These are phyloP conservation scores for Pachyrhynchus sulphureomaculatus DNA, from an alignment of 1,140 invertebrate genomes.

Conservation along the genomic window DNA sequence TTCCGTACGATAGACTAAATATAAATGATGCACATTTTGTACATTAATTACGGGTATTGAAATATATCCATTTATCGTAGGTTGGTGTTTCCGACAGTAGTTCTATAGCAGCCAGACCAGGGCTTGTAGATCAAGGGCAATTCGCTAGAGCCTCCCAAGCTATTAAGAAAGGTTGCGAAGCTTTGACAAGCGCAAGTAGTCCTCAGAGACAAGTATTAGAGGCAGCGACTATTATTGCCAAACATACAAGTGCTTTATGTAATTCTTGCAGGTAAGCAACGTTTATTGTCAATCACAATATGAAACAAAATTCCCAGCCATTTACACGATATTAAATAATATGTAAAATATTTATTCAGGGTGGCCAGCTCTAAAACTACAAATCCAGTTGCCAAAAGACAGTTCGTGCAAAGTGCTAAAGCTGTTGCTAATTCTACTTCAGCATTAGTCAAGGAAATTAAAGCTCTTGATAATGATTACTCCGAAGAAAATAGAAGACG, in stretches of 20 bases:
- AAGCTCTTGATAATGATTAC: conserved; percentile 85
- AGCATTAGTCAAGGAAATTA: conserved; percentile 92
- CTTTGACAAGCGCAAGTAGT: conserved; percentile 71
- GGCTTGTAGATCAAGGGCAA: conserved; percentile 89
- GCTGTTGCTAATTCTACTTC: conserved; percentile 97
- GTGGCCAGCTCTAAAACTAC: conserved; percentile 87
- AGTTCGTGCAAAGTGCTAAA: conserved; percentile 97
- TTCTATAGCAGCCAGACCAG: conserved; percentile 86
- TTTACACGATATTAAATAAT: background rate
- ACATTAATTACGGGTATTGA: no score
- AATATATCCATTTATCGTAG: conserved; percentile 49
- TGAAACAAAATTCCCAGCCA: background rate
- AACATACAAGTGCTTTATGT: conserved; percentile 93
- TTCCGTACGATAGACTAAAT: no score
- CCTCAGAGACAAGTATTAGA: conserved; percentile 86
- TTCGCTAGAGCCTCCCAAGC: conserved; percentile 85
- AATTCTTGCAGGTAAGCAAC: conserved; percentile 81
- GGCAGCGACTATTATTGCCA: conserved; percentile 92
- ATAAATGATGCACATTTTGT: no score
- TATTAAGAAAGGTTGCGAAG: conserved; percentile 86
- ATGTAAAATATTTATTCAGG: conserved; percentile 46
- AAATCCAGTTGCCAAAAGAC: conserved; percentile 91
- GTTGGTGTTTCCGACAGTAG: conserved; percentile 88
- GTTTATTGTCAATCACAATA: background rate
- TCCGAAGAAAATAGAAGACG: conserved; percentile 70